Evolutionary conservation across 2,797 vertebrate genomes (phyloP), one percentile per base, ranked within the genome.

Genomic region (Synanceia verrucosa): DNA sequence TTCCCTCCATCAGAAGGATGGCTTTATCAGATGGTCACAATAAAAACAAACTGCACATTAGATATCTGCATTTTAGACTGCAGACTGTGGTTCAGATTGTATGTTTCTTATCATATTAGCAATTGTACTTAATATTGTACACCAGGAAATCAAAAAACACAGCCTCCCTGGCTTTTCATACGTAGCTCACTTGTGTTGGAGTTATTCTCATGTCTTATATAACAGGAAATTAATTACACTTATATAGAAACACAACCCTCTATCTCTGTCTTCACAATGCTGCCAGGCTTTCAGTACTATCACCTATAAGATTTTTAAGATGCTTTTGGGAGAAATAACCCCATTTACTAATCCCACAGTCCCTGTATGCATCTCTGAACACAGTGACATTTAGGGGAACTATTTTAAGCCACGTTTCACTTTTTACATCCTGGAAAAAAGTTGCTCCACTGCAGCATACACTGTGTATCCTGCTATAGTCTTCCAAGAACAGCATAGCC

Each of bases 341-440:
- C 48, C 50, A 21, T 63, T 70, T 16, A 58, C 36, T 23, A 41
- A 60, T 68, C 72, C 79, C 66, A 26, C 48, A 56, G 73, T 41
- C 36, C 23, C 56, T 57, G 69, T 57, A 48, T 57, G 69, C 53
- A 48, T 62, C 58, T 76, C 37, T 44, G 61, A 26, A 57, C 9
- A 4, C 63, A 26, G 36, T 51, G 75, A 75, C 65, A 63, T 65
- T 63, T 52, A 50, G 10, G 19, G 36, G 43, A 78, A 76, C 48
- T 79, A 68, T 84, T 85, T 79, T 57, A 69, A 78, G 70, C 69
- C 51, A 23, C 9, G 3, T 28, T 57, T 78, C 47, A 36, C 55
- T 76, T 84, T 78, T 79, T 41, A 41, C 58, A 65, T 65, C 44
- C 65, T 70, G 46, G 61, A 33, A 52, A n/a, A 33, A 70, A 67